phyloP scores from a whole-genome alignment of 2,888 invertebrate species.

The Thysanoteuthis rhombus region DNA sequence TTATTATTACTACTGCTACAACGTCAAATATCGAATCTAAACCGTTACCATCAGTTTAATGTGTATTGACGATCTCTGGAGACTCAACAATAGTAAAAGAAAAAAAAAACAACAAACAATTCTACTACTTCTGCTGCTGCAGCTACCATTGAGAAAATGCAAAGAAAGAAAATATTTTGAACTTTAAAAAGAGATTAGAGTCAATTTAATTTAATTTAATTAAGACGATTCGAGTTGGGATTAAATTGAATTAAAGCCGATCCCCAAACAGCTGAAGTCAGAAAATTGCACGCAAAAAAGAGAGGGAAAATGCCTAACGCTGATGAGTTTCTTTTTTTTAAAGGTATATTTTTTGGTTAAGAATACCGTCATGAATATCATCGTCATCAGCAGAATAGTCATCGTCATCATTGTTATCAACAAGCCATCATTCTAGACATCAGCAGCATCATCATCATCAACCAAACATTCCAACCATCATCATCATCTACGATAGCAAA shows the following conservation, averaged over 20 bases:
- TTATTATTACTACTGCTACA: neutral
- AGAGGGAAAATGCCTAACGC: neutral
- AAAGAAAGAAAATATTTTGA: neutral
- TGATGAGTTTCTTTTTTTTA: neutral
- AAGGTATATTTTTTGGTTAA: neutral
- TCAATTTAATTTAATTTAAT: conserved; percentile 12
- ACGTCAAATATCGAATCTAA: neutral
- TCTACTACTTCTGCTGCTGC: neutral
- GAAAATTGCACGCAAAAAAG: neutral
- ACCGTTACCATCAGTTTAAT: neutral
- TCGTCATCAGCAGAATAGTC: neutral
- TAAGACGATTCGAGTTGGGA: neutral
- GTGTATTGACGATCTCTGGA: no score
- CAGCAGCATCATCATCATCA: no score
- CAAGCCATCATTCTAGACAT: no score
- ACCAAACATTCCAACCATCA: no score
- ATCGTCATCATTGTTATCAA: neutral
- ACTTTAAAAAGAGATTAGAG: neutral
- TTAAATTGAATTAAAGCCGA: conserved; percentile 12
- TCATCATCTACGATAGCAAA: no score
- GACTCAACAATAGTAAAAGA: neutral
- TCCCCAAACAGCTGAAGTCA: neutral
- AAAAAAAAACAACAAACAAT: neutral
- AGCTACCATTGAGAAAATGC: neutral
- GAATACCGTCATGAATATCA: neutral